Evolutionary conservation across 2,888 invertebrate genomes (phyloP), one percentile per base, ranked within the genome.

Genomic region (Sinodicranocentrus sp.): DNA sequence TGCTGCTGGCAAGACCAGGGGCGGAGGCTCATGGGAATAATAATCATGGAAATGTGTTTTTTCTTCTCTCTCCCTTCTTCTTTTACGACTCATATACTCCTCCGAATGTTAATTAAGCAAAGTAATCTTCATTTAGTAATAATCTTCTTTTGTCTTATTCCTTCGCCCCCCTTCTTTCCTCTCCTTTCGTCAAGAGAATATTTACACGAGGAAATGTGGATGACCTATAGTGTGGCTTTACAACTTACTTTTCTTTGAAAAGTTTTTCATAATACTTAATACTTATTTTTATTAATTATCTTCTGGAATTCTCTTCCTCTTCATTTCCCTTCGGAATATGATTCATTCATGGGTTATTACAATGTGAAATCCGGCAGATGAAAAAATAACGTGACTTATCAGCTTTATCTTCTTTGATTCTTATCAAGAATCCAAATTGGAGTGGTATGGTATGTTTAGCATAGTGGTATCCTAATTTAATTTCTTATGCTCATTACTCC

Each of bases 71-170:
- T 19, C 23, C 52, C 8, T 48, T 43, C 68, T 68, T 26, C 63
- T 28, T 76, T 82, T 75, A 78, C 68, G 78, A 84, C 59, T 71
- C 65, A 70, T 44, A 67, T 54, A 65, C 78, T 73, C 48, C 71
- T 48, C 82, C 61, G 82, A 85, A 87, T 86, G 84, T 86, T 87
- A 87, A 87, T 87, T 87, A 87, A 87, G 84, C 84, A 85, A 86
- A 87, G 87, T 87, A 87, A 87, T 87, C 84, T 85, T 83, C 67
- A 82, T 84, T 85, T 82, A 77, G 83, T 83, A 78, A 85, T 85
- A 86, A 86, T 86, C 86, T 84, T 75, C 85, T 84, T 86, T 84
- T 83, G 83, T 85, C 80, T 85, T 72, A 67, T 52, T 71, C 43
- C 26, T 68, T 82, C 70, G 23, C n/a, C 23, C 57, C 15, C n/a